These are phyloP conservation scores for Oxycera nigricornis DNA, from an alignment of 2,888 invertebrate genomes.

Conservation along the genomic window DNA sequence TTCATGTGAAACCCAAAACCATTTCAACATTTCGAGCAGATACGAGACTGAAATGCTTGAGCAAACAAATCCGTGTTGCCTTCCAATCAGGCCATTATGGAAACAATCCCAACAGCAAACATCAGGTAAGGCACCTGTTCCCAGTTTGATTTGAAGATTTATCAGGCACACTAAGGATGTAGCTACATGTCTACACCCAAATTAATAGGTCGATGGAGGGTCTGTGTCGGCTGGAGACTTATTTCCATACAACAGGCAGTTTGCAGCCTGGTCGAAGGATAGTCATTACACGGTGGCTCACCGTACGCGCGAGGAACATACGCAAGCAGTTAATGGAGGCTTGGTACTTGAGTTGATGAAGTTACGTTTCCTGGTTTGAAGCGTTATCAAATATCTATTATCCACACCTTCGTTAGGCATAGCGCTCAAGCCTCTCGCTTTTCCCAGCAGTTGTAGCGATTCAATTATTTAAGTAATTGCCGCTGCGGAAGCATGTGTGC, in stretches of 20 bases:
- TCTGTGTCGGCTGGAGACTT: not conserved
- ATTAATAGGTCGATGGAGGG: not conserved
- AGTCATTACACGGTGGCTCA: not conserved
- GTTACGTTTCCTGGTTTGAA: slow-evolving; percentile 1
- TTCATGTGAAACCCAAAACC: slow-evolving; percentile 2
- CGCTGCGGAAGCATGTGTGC: no score
- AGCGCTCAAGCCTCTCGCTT: not conserved
- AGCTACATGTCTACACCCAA: not conserved
- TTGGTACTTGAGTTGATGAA: not conserved
- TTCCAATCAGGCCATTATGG: slow-evolving; percentile 28
- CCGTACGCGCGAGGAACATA: not conserved
- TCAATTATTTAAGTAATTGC: not conserved
- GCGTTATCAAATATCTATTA: slow-evolving; percentile 26
- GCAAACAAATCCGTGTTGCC: slow-evolving; percentile 22
- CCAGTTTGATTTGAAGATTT: slow-evolving; percentile 26
- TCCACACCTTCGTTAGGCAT: not conserved
- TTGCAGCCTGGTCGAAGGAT: not conserved
- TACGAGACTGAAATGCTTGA: not conserved
- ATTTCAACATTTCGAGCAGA: slow-evolving; percentile 1
- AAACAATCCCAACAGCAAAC: slow-evolving; percentile 29
- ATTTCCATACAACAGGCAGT: no score
- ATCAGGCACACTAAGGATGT: slow-evolving; percentile 7
- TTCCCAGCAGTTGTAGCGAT: not conserved
- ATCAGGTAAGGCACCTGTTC: slow-evolving; percentile 20
- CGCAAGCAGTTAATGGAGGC: not conserved